phyloP scores from a whole-genome alignment of 2,797 vertebrate species.

The Neostethus bicornis region DNA sequence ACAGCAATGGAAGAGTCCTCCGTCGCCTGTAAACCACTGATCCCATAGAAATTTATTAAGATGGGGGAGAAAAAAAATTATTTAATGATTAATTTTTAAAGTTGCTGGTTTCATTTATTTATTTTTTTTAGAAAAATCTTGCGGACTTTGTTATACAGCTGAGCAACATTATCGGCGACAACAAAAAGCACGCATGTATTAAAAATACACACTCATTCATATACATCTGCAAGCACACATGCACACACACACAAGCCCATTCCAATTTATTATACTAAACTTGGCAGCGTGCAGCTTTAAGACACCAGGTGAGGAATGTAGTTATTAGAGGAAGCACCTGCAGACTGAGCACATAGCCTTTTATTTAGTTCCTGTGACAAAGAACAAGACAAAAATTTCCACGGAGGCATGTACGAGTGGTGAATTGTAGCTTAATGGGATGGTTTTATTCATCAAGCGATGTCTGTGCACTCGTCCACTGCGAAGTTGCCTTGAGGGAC shows the following conservation, averaged over 20 bases:
- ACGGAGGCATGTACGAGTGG: conserved; percentile 62
- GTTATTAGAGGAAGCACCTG: conserved; percentile 78
- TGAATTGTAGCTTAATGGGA: conserved; percentile 76
- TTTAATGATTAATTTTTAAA: conserved; percentile 22
- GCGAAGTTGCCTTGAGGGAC: conserved; percentile 79
- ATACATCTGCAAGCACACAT: conserved; percentile 7
- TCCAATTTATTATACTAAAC: conserved; percentile 61
- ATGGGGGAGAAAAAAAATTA: conserved; percentile 7
- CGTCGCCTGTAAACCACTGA: conserved; percentile 64
- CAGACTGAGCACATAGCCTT: conserved; percentile 55
- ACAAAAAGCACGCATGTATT: conserved; percentile 15
- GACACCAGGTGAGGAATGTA: conserved; percentile 67
- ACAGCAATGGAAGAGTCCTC: conserved; percentile 65
- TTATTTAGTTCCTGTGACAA: conserved; percentile 64
- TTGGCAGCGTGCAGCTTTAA: conserved; percentile 53
- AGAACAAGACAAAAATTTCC: conserved; percentile 69
- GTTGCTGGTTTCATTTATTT: conserved; percentile 9
- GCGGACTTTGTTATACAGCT: background rate
- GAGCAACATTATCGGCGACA: background rate
- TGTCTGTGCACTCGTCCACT: conserved; percentile 75
- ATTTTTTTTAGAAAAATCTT: background rate
- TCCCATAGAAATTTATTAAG: conserved; percentile 37
- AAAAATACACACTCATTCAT: conserved; percentile 4
- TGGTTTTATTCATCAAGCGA: conserved; percentile 81
- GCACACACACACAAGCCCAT: conserved; percentile 31